A percentile compares a stretch with the other conserved stretches of the same genome.
phyloP scores from a whole-genome alignment of 1,140 invertebrate genomes.

The Melipona quadrifasciata region DNA sequence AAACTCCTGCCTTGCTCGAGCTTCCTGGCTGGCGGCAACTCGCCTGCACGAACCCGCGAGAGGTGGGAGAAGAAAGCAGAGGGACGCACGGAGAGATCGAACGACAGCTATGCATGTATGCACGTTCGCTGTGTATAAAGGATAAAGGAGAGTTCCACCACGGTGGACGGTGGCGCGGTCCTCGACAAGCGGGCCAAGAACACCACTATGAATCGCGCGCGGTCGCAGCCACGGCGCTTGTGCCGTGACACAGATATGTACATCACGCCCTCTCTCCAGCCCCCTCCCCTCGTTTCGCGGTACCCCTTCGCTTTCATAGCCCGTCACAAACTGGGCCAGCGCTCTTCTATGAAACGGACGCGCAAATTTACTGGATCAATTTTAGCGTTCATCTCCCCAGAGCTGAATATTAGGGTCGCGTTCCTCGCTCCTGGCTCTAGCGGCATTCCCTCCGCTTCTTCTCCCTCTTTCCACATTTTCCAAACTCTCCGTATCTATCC shows the following conservation, averaged over 20 bases:
- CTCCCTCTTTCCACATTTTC: too few relatives aligned
- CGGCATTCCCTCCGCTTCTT: neutral
- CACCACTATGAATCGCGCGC: constrained; percentile 8
- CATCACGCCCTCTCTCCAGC: constrained; percentile 18
- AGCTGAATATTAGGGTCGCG: constrained; percentile 39
- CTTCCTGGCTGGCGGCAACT: too few relatives aligned
- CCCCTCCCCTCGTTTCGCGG: neutral
- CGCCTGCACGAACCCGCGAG: too few relatives aligned
- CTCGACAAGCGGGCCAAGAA: constrained; percentile 19
- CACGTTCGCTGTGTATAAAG: neutral
- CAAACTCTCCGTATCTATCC: too few relatives aligned
- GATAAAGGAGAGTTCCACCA: neutral
- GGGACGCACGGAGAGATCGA: neutral
- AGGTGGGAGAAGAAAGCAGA: too few relatives aligned
- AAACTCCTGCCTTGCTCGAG: too few relatives aligned
- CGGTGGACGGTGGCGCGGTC: neutral
- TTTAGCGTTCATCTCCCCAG: constrained; percentile 30
- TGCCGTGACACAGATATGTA: constrained; percentile 52
- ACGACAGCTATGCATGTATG: neutral
- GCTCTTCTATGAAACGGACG: constrained; percentile 41
- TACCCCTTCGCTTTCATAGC: constrained; percentile 19
- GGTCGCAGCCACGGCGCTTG: constrained; percentile 18
- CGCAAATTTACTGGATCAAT: constrained; percentile 48
- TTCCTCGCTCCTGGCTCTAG: neutral
- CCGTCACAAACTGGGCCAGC: constrained; percentile 38